Percentiles rank a stretch among this genome's conserved stretches.
These are phyloP conservation scores for Coelogynopora nodosa DNA, from an alignment of 2,888 invertebrate species.

Conservation along the genomic window DNA sequence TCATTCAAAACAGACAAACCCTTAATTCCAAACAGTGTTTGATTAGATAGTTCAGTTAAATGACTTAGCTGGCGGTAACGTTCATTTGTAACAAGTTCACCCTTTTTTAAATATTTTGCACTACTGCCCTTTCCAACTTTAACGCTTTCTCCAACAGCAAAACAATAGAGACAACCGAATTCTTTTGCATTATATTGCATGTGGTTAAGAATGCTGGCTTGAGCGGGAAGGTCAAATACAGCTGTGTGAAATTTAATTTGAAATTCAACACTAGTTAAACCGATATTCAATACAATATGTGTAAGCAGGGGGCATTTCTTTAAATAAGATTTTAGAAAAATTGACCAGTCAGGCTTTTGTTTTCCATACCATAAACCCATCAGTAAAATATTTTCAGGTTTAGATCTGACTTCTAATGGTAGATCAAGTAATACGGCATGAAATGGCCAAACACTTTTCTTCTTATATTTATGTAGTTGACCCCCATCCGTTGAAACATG, in stretches of 20 bases:
- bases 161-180: slow-evolving; percentile 1
- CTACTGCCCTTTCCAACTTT: not conserved
- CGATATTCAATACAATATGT: not conserved
- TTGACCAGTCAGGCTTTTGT: not conserved
- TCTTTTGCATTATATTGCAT: not conserved
- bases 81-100: not conserved
- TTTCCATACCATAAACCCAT: not conserved
- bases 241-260: not conserved
- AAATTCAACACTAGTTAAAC: not conserved
- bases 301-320: not conserved
- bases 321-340: not conserved
- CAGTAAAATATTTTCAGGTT: not conserved
- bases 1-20: not conserved
- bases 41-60: not conserved
- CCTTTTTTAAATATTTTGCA: not conserved
- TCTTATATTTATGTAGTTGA: not conserved
- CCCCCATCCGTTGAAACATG: slow-evolving; percentile 9
- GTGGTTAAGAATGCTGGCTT: not conserved
- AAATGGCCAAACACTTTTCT: not conserved
- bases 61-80: not conserved
- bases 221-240: not conserved
- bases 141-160: not conserved
- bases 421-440: not conserved
- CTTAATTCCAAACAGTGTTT: not conserved
- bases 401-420: not conserved